A percentile compares a stretch with the other conserved stretches of the same genome.
These are phyloP conservation scores for Actenoides lindsayi DNA, from an alignment of 2,113 vertebrate species.

Conservation along the genomic window DNA sequence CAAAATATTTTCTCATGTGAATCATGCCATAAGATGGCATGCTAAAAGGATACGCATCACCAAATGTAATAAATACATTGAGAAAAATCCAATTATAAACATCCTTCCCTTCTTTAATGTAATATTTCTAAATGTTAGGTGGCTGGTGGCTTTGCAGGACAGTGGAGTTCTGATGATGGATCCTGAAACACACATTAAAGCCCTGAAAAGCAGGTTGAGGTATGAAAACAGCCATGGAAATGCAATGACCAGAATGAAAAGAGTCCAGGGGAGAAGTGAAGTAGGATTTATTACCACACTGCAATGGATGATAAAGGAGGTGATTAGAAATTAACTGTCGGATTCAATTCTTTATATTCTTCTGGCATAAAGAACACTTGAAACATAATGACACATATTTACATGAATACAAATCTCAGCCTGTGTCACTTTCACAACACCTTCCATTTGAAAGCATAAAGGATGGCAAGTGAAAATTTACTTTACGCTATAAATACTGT, in stretches of 20 bases:
- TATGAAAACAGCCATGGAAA: slow-evolving; percentile 19
- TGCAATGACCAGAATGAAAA: neutral
- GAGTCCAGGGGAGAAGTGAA: neutral
- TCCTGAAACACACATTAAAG: neutral
- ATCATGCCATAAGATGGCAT: neutral
- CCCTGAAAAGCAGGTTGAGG: neutral
- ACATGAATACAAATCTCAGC: neutral
- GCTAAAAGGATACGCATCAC: neutral
- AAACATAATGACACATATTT: slow-evolving; percentile 2
- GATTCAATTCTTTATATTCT: slow-evolving; percentile 26
- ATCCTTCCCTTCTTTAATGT: neutral
- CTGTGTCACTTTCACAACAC: neutral
- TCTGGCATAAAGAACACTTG: neutral
- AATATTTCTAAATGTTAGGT: neutral
- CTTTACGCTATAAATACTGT: neutral
- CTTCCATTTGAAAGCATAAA: slow-evolving; percentile 16
- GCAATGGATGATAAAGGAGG: slow-evolving; percentile 30
- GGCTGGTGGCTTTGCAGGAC: neutral
- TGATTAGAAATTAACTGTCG: slow-evolving; percentile 46
- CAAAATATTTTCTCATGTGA: neutral
- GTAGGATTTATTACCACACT: slow-evolving; percentile 16
- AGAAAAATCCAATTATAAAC: neutral
- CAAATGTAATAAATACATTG: neutral
- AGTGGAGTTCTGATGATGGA: neutral
- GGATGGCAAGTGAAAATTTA: neutral